Evolutionary conservation across 2,113 vertebrate species (phyloP), one percentile per base, ranked within the genome.

Genomic region (Erythrolamprus reginae): DNA sequence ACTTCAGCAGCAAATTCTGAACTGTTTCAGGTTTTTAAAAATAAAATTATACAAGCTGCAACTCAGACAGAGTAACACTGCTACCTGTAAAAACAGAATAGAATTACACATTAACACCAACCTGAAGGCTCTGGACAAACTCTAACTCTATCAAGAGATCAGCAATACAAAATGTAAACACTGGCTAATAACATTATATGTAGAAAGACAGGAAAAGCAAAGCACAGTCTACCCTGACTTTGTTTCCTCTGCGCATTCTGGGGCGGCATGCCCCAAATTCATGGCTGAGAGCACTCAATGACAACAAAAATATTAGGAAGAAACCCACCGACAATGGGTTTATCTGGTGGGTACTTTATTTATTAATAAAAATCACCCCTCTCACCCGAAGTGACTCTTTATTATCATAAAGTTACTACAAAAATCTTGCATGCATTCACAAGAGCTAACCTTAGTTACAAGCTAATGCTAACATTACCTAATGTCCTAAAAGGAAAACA

Each of bases 1-100:
- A 45, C 19, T 82, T 87, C 55, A 90, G 52, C 42, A 83, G 47
- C 42, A 88, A 84, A 88, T 58, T n/a, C 28, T 50, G 50, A 9
- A 90, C 42, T n/a, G 9, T 82, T 90, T 51, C 45, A 83, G 5
- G 38, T 91, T 91, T 38, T 53, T 91, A 38, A 83, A 87, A 51
- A 15, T 82, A 87, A 84, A 42, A 86, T 28, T 33, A 77, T 87
- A 28, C 70, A 19, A 90, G 28, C 58, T 23, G 33, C 12, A 90
- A 85, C 33, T 10, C 33, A 53, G 23, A 42, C 15, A 47, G 45
- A 26, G 24, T 53, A 45, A 53, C 24, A 28, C 70, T 89, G 2
- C 70, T 42, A 47, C 52, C 4, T 77, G 21, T 26, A 53, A 47
- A 38, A 33, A 26, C 3, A 50, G 45, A 82, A n/a, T 42, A 91